Evolutionary conservation across 2,888 invertebrate species (phyloP).

Genomic region (Trissolcus japonicus): DNA sequence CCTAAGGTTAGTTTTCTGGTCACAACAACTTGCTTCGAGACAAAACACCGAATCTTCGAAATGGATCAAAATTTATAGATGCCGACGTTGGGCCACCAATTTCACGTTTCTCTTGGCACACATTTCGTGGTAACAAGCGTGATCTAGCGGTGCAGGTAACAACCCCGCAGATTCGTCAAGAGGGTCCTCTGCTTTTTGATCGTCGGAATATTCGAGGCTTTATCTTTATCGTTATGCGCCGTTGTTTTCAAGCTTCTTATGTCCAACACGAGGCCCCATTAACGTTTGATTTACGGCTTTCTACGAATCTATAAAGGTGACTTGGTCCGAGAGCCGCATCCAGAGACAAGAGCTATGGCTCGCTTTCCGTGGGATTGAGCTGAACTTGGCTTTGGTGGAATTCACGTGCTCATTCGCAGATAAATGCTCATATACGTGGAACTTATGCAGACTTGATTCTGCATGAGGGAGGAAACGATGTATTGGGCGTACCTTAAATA

Average conservation of each 20-base stretch:
- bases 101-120: slow-evolving; percentile 14
- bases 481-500: slow-evolving; percentile 53
- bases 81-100: not conserved
- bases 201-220: slow-evolving; percentile 60
- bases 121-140: slow-evolving; percentile 31
- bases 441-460: slow-evolving; percentile 44
- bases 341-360: slow-evolving; percentile 52
- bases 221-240: slow-evolving; percentile 75
- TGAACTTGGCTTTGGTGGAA: slow-evolving; percentile 55
- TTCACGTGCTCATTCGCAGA: slow-evolving; percentile 55
- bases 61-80: slow-evolving; percentile 11
- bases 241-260: slow-evolving; percentile 75
- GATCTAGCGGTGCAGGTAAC: slow-evolving; percentile 30
- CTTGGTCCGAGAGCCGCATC: slow-evolving; percentile 60
- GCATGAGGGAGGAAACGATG: slow-evolving; percentile 43
- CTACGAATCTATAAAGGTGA: slow-evolving; percentile 75
- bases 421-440: slow-evolving; percentile 54
- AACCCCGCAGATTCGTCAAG: slow-evolving; percentile 44
- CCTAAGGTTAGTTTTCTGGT: not conserved
- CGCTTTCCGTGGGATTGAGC: slow-evolving; percentile 59
- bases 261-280: slow-evolving; percentile 73
- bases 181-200: slow-evolving; percentile 24
- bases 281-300: slow-evolving; percentile 76
- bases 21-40: slow-evolving; percentile 6
- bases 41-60: slow-evolving; percentile 5